Percentiles rank a stretch among this genome's conserved stretches.
Evolutionary conservation across 2,888 invertebrate genomes (phyloP).

Genomic region (Drosophila anceps): DNA sequence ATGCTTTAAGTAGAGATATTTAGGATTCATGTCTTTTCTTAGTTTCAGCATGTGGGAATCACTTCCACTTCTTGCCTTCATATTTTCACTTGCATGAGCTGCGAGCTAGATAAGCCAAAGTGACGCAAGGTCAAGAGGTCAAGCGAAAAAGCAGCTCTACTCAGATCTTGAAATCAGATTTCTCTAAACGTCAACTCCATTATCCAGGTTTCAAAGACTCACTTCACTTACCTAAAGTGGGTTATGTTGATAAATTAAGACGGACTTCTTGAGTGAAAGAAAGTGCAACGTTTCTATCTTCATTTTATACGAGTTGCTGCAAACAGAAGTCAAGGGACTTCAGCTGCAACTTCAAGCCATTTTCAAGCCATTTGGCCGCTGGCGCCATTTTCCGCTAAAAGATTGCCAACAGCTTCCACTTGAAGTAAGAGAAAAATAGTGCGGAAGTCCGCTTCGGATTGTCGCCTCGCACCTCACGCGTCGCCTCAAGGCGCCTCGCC

Average conservation of each 20-base stretch:
- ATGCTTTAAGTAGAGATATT: too few relatives aligned
- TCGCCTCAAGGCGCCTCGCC: background rate
- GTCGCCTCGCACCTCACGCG: background rate
- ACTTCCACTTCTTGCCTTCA: background rate
- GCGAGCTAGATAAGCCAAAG: background rate
- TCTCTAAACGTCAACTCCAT: background rate
- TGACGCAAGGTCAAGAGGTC: slow-evolving; percentile 2
- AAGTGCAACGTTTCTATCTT: slow-evolving; percentile 11
- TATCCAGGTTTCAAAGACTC: background rate
- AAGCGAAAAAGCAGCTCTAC: background rate
- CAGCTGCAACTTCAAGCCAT: slow-evolving; percentile 9
- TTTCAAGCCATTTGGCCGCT: slow-evolving; percentile 9
- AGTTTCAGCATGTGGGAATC: too few relatives aligned
- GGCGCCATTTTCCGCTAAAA: slow-evolving; percentile 21
- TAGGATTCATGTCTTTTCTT: too few relatives aligned
- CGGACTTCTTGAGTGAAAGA: background rate
- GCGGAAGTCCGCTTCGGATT: slow-evolving; percentile 25
- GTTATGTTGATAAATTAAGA: slow-evolving; percentile 1
- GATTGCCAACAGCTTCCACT: slow-evolving; percentile 19
- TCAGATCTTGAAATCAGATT: background rate
- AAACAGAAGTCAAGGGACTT: slow-evolving; percentile 11
- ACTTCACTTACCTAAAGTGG: slow-evolving; percentile 2
- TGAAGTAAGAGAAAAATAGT: slow-evolving; percentile 10
- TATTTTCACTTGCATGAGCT: background rate
- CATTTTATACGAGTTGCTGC: background rate